Evolutionary conservation across 2,888 invertebrate species (phyloP), one percentile per base, ranked within the genome.

Genomic region (Drosophila flavopinicola): DNA sequence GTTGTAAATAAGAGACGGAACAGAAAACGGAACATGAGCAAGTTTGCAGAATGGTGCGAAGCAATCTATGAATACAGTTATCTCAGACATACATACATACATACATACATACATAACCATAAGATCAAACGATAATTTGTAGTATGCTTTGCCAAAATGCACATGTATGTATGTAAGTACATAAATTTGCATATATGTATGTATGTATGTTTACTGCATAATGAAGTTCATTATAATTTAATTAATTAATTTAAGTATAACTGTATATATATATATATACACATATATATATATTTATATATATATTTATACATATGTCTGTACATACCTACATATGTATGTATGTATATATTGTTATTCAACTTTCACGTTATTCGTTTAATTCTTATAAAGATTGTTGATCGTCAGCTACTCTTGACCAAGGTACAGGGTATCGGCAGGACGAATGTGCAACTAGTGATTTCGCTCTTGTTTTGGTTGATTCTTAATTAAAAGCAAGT

Each of bases 401-500:
- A 20, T 2, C 20, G 2, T 20, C 20, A 20, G 30, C 20, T 13
- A 3, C 1, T 7, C 23, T 23, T 3, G 6, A 17, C 7, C 7
- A 20, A 20, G 20, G 2, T 13, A n/a, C 4, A 41, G 29, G 20
- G 51, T 29, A 64, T 44, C 6, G 25, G 11, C 15, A 11, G 7
- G 45, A 15, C 30, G 20, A 20, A 42, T 48, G 44, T 17, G 27
- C 10, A 13, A 10, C 33, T 4, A 15, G 2, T 33, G 10, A 1
- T 1, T 35, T 35, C 10, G 44, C 58, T 11, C 53, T 27, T 42
- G 48, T 53, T 59, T 11, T 7, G 38, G 41, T 35, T 48, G 54
- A 25, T 44, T 47, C 66, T 75, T 74, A 75, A 76, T 76, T 83
- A 71, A 78, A 79, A 63, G 63, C 72, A 79, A 83, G n/a, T 79